phyloP scores from a whole-genome alignment of 2,113 vertebrate species.

The Pica pica region DNA sequence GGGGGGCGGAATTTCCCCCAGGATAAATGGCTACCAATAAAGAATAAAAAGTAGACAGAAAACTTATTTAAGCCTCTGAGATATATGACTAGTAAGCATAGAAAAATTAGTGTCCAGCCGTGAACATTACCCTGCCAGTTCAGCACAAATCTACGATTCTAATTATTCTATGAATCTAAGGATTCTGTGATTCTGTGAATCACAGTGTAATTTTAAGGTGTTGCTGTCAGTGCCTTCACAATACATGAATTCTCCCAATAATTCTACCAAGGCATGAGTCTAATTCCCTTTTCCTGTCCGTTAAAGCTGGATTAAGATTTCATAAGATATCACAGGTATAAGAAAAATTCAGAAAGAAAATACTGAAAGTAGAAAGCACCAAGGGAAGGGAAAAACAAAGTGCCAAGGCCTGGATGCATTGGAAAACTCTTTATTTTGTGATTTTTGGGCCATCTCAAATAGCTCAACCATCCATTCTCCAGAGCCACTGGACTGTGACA shows the following conservation, averaged over 20 bases:
- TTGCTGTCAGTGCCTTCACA: neutral
- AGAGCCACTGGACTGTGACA: neutral
- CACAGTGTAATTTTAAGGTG: neutral
- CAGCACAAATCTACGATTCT: neutral
- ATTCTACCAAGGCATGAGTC: neutral
- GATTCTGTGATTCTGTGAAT: neutral
- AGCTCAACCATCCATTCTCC: fast-evolving
- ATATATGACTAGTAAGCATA: neutral
- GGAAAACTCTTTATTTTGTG: neutral
- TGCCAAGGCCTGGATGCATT: neutral
- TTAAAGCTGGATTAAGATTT: neutral
- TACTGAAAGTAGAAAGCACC: neutral
- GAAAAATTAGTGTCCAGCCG: neutral
- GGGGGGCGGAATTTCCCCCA: neutral
- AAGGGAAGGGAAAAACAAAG: neutral
- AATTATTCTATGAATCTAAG: neutral
- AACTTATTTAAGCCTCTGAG: neutral
- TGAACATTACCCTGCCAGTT: neutral
- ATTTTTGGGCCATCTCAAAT: neutral
- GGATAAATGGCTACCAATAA: neutral
- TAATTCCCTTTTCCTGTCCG: neutral
- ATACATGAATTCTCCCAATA: neutral
- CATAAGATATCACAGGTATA: neutral
- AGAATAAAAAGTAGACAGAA: neutral
- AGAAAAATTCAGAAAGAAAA: neutral